Evolutionary conservation across 2,888 invertebrate species (phyloP), one percentile per base, ranked within the genome.

Genomic region (Lepidocyrtoides sp.): DNA sequence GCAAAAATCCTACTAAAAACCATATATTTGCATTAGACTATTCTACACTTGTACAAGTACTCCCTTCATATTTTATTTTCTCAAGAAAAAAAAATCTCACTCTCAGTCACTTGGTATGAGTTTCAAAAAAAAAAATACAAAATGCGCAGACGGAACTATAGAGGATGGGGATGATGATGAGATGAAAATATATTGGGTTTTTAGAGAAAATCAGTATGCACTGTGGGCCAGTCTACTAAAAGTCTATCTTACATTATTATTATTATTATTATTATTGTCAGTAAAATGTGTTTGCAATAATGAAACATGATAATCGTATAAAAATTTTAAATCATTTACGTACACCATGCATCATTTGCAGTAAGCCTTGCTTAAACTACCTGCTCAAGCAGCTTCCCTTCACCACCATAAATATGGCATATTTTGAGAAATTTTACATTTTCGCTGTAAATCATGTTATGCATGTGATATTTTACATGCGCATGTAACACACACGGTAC

Each of bases 271-370:
- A 36, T 36, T 60, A 60, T 23, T 60, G 60, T 26, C 10, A 26
- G 23, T 60, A 72, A 29, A 72, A 72, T 66, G n/a, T 32, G 66
- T 66, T 48, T 20, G 44, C 44, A 72, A 51, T 51, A 66, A 84
- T 69, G 66, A 84, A 69, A 69, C 84, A 84, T 51, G 48, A 69
- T 69, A 84, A 84, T 66, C 84, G 51, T 69, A 69, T 63, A 84
- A 77, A n/a, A 77, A 29, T 77, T 77, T 77, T 51, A 51, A 51
- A 77, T 77, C 51, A 51, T 29, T 77, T 77, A 51, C 32, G 29
- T 72, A 12, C 41, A 72, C 26, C 69, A 72, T 72, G 69, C 69
- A 41, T 72, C 69, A 72, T 72, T 72, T 41, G 69, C 12, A 72
- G 2, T 63, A 54, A 17, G 66, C 14, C 36, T 51, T 51, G 48